These are phyloP conservation scores for Coryphaenoides rupestris DNA, from an alignment of 2,113 vertebrate genomes.

Conservation along the genomic window DNA sequence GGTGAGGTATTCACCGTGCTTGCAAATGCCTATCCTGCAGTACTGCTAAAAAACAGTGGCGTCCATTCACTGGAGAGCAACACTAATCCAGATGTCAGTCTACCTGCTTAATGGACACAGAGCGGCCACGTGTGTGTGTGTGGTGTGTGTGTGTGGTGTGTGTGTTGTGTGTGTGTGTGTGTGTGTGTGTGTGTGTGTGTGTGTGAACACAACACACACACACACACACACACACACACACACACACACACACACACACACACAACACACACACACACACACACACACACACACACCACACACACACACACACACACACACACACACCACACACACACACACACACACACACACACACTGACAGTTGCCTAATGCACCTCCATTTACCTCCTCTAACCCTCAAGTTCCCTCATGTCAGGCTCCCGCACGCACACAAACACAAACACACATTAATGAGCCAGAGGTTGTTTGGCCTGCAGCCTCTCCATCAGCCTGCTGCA, in stretches of 20 bases:
- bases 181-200: no score
- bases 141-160: no score
- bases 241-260: no score
- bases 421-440: no score
- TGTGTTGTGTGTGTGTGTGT: no score
- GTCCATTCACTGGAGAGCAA: slow-evolving; percentile 19
- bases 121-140: no score
- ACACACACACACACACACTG: not conserved
- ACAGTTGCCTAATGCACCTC: slow-evolving; percentile 51
- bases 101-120: slow-evolving; percentile 28
- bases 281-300: no score
- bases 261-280: no score
- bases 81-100: slow-evolving; percentile 28
- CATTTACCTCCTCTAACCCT: slow-evolving; percentile 41
- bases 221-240: no score
- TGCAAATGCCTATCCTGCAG: slow-evolving; percentile 42
- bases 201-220: no score
- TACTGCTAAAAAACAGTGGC: slow-evolving; percentile 36
- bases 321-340: slow-evolving; percentile 4
- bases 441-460: slow-evolving; percentile 2
- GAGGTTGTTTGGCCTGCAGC: slow-evolving; percentile 20
- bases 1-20: slow-evolving; percentile 35
- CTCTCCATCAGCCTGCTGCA: slow-evolving; percentile 11
- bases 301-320: no score
- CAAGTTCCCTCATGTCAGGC: slow-evolving; percentile 8